Evolutionary conservation across 2,113 vertebrate species (phyloP), one percentile per base, ranked within the genome.

Genomic region (Clupea harengus): DNA sequence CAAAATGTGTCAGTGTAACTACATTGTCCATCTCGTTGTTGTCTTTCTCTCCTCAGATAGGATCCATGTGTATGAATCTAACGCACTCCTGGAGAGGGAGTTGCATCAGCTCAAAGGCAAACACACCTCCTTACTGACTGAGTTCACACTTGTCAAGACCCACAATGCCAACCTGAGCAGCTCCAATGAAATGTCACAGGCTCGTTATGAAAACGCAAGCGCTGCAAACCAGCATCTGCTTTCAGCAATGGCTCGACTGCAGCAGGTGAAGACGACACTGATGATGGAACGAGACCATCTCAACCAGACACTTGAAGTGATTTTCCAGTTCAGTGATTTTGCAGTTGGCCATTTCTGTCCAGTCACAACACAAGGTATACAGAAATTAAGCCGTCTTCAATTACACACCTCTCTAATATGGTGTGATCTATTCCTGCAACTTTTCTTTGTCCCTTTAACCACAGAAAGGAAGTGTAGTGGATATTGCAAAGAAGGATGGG

Each of bases 401-500:
- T 84, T 20, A 10, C 67, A 22, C 13, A 18, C 67, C 10, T 64
- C 6, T 83, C 10, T 25, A 28, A 47, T 18, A 17, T 20, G n/a
- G 28, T 45, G 44, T n/a, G 17, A 44, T 25, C 2, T 25, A 64
- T n/a, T n/a, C 0, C 1, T 64, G 2, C 60, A 64, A 25, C 18
- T 10, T 57, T 57, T 46, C 2, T 64, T 15, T 82, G 7, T 45
- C 46, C 10, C 7, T 11, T 45, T 18, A 28, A 81, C 25, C n/a
- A 54, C 54, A 91, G 89, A 78, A 6, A n/a, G 81, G 32, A 47
- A 32, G 81, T 91, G 89, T 82, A 46, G 60, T 50, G 28, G 10
- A 78, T 82, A 80, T 44, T 91, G 90, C 50, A 84, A 45, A 50
- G 22, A 50, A 54, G 18, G 83, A 13, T 91, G 90, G 89, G 50